A percentile compares a stretch with the other conserved stretches of the same genome.
phyloP scores from a whole-genome alignment of 2,888 invertebrate genomes.

The Cephus nigrinus region DNA sequence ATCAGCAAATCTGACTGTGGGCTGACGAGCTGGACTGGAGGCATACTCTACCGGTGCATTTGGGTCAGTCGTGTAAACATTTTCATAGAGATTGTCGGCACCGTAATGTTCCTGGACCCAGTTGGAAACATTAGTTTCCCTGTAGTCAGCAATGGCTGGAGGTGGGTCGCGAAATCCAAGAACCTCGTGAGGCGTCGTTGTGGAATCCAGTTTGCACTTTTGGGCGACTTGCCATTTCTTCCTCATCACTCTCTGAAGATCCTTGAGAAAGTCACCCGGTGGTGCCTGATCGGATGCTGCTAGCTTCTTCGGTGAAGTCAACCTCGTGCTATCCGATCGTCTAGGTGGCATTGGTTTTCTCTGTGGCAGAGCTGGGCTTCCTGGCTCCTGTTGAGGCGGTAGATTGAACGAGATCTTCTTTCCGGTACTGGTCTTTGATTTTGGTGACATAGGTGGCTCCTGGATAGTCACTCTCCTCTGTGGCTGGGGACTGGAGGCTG shows the following conservation, averaged over 20 bases:
- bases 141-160: constrained; percentile 76
- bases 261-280: constrained; percentile 85
- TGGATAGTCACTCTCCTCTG: constrained; percentile 75
- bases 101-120: constrained; percentile 93
- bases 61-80: constrained; percentile 71
- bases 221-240: constrained; percentile 95
- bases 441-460: constrained; percentile 69
- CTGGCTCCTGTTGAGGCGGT: constrained; percentile 67
- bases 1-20: constrained; percentile 52
- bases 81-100: constrained; percentile 79
- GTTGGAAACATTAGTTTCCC: constrained; percentile 87
- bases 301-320: constrained; percentile 78
- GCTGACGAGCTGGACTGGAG: constrained; percentile 54
- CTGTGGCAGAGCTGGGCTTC: constrained; percentile 72
- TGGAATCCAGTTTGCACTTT: constrained; percentile 87
- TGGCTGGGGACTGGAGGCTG: constrained; percentile 69
- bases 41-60: constrained; percentile 68
- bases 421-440: constrained; percentile 66
- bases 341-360: constrained; percentile 79
- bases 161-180: constrained; percentile 89
- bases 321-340: constrained; percentile 75
- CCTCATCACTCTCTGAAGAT: constrained; percentile 90
- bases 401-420: constrained; percentile 78
- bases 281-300: constrained; percentile 80
- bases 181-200: constrained; percentile 92